Base-by-base conservation (phyloP, 2,113 vertebrate genomes). In the Lanius collurio region DNA sequence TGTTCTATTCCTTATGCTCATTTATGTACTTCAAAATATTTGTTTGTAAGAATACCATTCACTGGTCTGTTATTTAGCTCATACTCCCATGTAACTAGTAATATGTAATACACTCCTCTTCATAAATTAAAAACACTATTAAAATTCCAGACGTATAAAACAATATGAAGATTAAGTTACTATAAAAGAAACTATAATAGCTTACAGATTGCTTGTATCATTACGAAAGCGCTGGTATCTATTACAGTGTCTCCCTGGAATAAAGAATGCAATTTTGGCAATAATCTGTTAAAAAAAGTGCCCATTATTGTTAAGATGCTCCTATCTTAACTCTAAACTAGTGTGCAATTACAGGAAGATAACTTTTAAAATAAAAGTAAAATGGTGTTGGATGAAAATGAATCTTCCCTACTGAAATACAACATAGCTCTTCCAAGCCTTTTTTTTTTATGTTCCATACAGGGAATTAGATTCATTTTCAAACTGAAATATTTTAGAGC, bases 201-300 rank as follows among this genome's bases (percentile, higher is more conserved):
- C 97, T 98, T 98, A 98, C 97, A 98, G 97, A 98, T 98, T 98
- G 97, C 97, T 97, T 97, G 86, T 95, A 97, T 98, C 97, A 98
- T 98, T 98, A 98, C 90, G 91, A 96, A 97, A 98, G 97, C 78
- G 22, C 91, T 97, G 65, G 96, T 98, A 97, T 98, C 97, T 98
- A 97, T 98, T 97, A 98, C 95, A 90, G 93, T 92, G 96, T 97
- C 97, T 97, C 97, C 60, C 94, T 96, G 97, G 98, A 98, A 98
- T 98, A 98, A 98, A 98, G 95, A 97, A 97, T 95, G 94, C 84
- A 98, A 93, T 98, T 98, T 97, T 97, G 95, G 95, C 94, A 98
- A 97, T 97, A 98, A 97, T 97, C 94, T 98, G 92, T 97, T 97
- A 89, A 97, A 98, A 98, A 98, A 98, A 95, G 93, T 96, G 94